Evolutionary conservation across 2,888 invertebrate species (phyloP), one percentile per base, ranked within the genome.

Genomic region (Tenthredo amoena): DNA sequence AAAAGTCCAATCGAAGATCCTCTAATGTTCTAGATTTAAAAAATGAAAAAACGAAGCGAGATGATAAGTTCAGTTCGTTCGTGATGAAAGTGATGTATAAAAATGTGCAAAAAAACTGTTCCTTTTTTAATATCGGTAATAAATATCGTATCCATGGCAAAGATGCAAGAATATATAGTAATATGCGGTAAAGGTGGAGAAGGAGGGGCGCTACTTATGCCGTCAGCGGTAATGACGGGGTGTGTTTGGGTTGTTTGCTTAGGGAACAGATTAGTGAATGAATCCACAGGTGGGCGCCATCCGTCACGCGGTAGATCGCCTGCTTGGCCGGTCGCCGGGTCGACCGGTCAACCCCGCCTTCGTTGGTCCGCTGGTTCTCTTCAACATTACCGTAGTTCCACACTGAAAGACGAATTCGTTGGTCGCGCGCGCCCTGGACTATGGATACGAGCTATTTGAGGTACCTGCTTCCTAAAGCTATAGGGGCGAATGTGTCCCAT

Each of bases 261-360:
- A 93, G 93, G 92, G 91, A 92, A 91, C 90, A 93, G 93, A 93
- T 93, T 93, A 93, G 93, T 93, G 93, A 93, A 93, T 93, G 93
- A 93, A 93, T 93, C 93, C 92, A 93, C 93, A 93, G 93, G 93
- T 93, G 93, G 93, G 93, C 93, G 91, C 93, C 93, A 93, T 93
- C 92, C 93, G 93, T 93, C 93, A 93, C 92, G 90, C 90, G 87
- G 40, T 43, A 84, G 77, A 74, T 50, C 87, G 86, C 87, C 87
- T 86, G 87, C 88, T 90, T 88, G 88, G 86, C 86, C 86, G 88
- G 89, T 89, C 89, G 89, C 89, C 40, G 21, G 74, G 89, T 89
- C 89, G 88, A 85, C 86, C 85, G 83, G 88, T 86, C 88, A 87
- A 88, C 90, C 90, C 92, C 92, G 92, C 92, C 92, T 65, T 50